Evolutionary conservation across 2,888 invertebrate genomes (phyloP).

Genomic region (Epirrhoe alternata): DNA sequence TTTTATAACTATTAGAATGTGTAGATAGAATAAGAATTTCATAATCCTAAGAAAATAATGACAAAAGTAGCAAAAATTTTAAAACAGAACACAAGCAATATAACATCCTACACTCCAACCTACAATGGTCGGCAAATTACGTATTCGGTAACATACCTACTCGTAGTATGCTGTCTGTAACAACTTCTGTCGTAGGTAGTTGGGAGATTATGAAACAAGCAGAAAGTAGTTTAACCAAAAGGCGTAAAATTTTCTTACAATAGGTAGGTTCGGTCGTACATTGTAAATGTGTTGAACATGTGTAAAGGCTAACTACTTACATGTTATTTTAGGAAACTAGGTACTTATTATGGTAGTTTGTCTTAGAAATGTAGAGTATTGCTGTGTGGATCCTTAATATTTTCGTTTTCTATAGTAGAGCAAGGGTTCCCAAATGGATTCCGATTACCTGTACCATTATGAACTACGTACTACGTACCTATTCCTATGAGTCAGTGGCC

Average conservation of each 20-base stretch:
- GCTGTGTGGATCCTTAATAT: too few relatives aligned
- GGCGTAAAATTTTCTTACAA: conserved; percentile 28
- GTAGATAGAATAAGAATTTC: neutral
- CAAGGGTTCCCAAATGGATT: too few relatives aligned
- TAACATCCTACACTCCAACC: neutral
- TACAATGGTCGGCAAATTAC: conserved; percentile 11
- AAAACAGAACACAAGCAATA: neutral
- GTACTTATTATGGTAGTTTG: too few relatives aligned
- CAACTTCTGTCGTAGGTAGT: conserved; percentile 16
- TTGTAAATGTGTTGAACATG: conserved; percentile 13
- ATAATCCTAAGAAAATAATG: neutral
- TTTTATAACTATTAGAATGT: neutral
- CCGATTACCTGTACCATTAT: too few relatives aligned
- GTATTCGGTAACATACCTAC: conserved; percentile 23
- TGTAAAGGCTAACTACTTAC: conserved; percentile 16
- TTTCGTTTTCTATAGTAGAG: too few relatives aligned
- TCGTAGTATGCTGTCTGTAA: conserved; percentile 23
- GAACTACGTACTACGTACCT: too few relatives aligned
- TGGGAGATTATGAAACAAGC: conserved; percentile 26
- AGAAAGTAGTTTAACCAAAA: conserved; percentile 29
- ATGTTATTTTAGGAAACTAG: conserved; percentile 23
- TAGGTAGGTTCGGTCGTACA: conserved; percentile 7
- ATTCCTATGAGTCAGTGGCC: too few relatives aligned
- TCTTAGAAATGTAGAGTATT: too few relatives aligned
- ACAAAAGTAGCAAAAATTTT: neutral